Base-by-base conservation (phyloP, 2,888 invertebrate species). In the Perizoma affinitatum region DNA sequence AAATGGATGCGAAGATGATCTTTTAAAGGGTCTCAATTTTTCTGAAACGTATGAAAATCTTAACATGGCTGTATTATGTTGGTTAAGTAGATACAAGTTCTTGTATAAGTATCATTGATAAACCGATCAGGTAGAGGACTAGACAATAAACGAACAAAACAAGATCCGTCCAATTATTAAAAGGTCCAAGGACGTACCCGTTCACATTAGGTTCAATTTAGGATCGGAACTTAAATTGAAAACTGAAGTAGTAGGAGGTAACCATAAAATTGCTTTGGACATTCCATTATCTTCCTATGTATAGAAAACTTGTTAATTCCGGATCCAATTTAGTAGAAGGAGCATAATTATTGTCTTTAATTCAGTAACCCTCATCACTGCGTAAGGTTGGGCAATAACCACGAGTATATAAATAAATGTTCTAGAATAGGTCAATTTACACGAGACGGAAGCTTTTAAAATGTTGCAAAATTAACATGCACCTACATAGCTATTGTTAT, bases 251-350 rank as follows among this genome's bases (percentile, higher is more conserved):
- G 49, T 40, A 40, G 45, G 49, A 45, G 49, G 40, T 41, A 54
- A 56, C 56, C 55, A 61, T 58, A 22, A 61, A 61, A 61, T 65
- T 56, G 58, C 22, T 57, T 61, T 41, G 53, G 55, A 48, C 33
- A 42, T 42, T 10, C 42, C 6, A 42, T 42, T 42, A 42, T 22
- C 22, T 22, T 2, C 22, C 22, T 22, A 2, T 1, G 10, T 42
- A 10, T 42, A 10, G 42, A 10, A 42, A 42, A 42, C 10, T 10
- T 10, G 10, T 10, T 4, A 42, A 42, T 42, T 42, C 42, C 10
- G 5, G n/a, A 10, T 42, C 10, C 10, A 6, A 4, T 42, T 38
- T n/a, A 38, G 10, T 42, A 47, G 10, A 34, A 35, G 11, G 11
- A 10, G 35, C 34, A 7, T 41, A 54, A 22, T 22, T 22, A 22